Conservation (phyloP, 2,888 invertebrate species). For the Andrena trimmerana region DNA sequence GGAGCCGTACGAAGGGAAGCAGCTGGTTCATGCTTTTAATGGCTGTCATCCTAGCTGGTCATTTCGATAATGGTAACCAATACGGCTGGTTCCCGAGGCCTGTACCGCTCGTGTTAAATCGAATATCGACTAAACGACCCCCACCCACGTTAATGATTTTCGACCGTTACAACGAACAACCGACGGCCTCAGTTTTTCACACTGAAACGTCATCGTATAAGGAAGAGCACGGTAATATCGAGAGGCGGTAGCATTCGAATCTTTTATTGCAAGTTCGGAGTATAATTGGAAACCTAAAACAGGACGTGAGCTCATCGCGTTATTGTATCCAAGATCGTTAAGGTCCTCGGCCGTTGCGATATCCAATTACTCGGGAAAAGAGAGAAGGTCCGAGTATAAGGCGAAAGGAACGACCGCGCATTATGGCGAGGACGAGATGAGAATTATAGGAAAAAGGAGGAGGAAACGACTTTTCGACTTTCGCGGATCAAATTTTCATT, state of each 20-base stretch:
- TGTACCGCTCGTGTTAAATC: constrained; percentile 55
- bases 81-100: constrained; percentile 44
- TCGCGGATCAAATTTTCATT: constrained; percentile 27
- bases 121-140: constrained; percentile 47
- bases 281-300: constrained; percentile 60
- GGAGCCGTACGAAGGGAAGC: constrained; percentile 66
- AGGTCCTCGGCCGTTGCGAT: constrained; percentile 56
- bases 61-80: constrained; percentile 78
- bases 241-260: constrained; percentile 1
- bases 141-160: constrained; percentile 6
- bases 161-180: background rate
- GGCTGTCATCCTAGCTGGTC: constrained; percentile 77
- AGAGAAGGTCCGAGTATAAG: constrained; percentile 28
- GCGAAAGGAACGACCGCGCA: constrained; percentile 12
- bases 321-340: constrained; percentile 62
- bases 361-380: constrained; percentile 60
- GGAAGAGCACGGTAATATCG: background rate
- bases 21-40: constrained; percentile 77
- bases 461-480: background rate
- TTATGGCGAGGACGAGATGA: background rate
- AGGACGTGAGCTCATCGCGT: constrained; percentile 62
- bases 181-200: background rate
- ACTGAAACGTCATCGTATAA: background rate
- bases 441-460: constrained; percentile 17
- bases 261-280: background rate